A percentile compares a stretch with the other conserved stretches of the same genome.
phyloP scores from a whole-genome alignment of 2,888 invertebrate species.

The Prenolepis imparis region DNA sequence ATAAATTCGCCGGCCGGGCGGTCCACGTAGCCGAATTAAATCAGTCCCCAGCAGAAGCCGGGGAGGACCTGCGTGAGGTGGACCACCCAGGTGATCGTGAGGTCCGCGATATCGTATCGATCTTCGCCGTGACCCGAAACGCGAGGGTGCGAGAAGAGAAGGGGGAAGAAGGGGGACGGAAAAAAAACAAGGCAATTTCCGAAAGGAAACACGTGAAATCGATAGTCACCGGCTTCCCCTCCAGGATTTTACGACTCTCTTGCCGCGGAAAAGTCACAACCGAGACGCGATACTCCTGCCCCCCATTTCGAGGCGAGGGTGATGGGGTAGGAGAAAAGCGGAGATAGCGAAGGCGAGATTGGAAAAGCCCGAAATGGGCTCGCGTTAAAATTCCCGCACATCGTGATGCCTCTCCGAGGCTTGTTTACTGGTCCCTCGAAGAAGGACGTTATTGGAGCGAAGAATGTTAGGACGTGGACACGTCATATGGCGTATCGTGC shows the following conservation, averaged over 20 bases:
- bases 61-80: slow-evolving; percentile 26
- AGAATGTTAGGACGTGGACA: not conserved
- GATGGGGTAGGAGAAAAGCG: slow-evolving; percentile 58
- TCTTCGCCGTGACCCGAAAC: slow-evolving; percentile 69
- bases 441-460: too few relatives aligned
- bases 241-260: slow-evolving; percentile 68
- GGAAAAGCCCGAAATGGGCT: slow-evolving; percentile 64
- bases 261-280: slow-evolving; percentile 72
- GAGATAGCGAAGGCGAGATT: slow-evolving; percentile 68
- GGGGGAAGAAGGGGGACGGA: not conserved
- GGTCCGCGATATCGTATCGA: slow-evolving; percentile 77
- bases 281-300: slow-evolving; percentile 50
- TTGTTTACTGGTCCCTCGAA: too few relatives aligned
- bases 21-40: slow-evolving; percentile 56
- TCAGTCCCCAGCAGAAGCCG: slow-evolving; percentile 43
- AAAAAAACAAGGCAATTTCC: slow-evolving; percentile 77
- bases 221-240: slow-evolving; percentile 69
- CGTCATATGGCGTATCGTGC: not conserved
- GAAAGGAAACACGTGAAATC: slow-evolving; percentile 79
- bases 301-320: slow-evolving; percentile 18
- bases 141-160: slow-evolving; percentile 29
- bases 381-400: slow-evolving; percentile 62
- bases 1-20: slow-evolving; percentile 32
- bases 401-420: slow-evolving; percentile 32
- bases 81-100: slow-evolving; percentile 74